Percentiles rank a stretch among this genome's conserved stretches.
Conservation (phyloP, 2,888 invertebrate genomes). For the Meliscaeva auricollis region DNA sequence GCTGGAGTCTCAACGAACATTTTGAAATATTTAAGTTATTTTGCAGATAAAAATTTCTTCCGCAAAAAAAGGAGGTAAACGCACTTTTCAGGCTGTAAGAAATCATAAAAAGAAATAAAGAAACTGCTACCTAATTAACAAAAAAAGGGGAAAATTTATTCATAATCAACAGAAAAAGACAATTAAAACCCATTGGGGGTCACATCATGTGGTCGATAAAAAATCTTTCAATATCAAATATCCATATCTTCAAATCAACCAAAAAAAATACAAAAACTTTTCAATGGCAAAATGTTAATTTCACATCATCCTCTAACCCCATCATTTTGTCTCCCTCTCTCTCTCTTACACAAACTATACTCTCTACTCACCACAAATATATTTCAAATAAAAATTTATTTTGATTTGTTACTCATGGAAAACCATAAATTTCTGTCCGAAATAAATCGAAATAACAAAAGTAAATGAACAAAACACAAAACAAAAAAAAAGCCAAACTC, state of each 20-base stretch:
- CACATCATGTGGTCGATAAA: constrained; percentile 16
- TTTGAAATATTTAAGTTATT: neutral
- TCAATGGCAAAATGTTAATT: constrained; percentile 59
- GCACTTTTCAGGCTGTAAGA: neutral
- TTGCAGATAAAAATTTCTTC: neutral
- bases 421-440: constrained; percentile 50
- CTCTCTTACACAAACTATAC: neutral
- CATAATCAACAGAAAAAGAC: constrained; percentile 1
- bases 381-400: constrained; percentile 14
- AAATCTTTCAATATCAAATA: constrained; percentile 39
- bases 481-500: constrained; percentile 8
- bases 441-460: constrained; percentile 3
- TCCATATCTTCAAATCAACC: constrained; percentile 7
- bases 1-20: too few relatives aligned
- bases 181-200: constrained; percentile 47
- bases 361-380: neutral
- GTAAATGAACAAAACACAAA: neutral
- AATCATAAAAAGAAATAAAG: neutral
- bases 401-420: constrained; percentile 56
- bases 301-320: neutral
- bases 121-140: constrained; percentile 15
- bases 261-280: constrained; percentile 17
- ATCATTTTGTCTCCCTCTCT: neutral
- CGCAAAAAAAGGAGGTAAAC: constrained; percentile 19
- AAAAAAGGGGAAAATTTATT: constrained; percentile 27